These are phyloP conservation scores for Manis pentadactyla DNA, from an alignment of 2,797 vertebrate species.

Conservation along the genomic window DNA sequence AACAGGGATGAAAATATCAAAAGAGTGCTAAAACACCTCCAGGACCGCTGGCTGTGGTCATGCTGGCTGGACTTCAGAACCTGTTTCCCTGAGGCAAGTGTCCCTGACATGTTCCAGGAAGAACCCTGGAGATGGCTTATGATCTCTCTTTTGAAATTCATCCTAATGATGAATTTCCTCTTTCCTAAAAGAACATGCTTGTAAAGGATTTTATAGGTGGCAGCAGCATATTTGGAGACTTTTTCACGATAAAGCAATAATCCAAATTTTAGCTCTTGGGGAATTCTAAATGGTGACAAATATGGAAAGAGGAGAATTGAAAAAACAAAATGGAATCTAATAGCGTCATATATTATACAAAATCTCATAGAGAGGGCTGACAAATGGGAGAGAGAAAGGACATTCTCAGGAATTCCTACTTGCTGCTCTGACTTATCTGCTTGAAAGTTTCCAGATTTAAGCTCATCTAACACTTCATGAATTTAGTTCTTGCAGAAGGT, in stretches of 20 bases:
- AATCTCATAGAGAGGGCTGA: not conserved
- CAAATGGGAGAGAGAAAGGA: not conserved
- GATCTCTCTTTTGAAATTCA: not conserved
- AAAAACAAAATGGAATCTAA: conserved; percentile 4
- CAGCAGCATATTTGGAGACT: not conserved
- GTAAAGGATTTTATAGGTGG: not conserved
- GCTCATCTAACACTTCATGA: not conserved
- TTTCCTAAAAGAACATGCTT: not conserved
- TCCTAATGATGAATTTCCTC: not conserved
- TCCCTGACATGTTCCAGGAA: not conserved
- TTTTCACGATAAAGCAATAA: conserved; percentile 16
- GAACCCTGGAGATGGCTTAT: not conserved
- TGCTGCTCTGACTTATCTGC: not conserved
- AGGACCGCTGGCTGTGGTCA: not conserved
- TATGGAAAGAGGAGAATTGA: not conserved
- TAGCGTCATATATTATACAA: not conserved
- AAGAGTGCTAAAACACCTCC: not conserved
- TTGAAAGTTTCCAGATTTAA: not conserved
- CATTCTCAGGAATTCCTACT: not conserved
- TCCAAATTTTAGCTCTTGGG: not conserved
- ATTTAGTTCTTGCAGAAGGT: conserved; percentile 39
- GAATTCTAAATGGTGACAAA: not conserved
- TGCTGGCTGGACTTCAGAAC: not conserved
- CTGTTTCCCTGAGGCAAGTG: not conserved
- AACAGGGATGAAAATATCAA: conserved; percentile 1